phyloP scores from a whole-genome alignment of 2,888 invertebrate species.

The Lamellibrachia satsuma region DNA sequence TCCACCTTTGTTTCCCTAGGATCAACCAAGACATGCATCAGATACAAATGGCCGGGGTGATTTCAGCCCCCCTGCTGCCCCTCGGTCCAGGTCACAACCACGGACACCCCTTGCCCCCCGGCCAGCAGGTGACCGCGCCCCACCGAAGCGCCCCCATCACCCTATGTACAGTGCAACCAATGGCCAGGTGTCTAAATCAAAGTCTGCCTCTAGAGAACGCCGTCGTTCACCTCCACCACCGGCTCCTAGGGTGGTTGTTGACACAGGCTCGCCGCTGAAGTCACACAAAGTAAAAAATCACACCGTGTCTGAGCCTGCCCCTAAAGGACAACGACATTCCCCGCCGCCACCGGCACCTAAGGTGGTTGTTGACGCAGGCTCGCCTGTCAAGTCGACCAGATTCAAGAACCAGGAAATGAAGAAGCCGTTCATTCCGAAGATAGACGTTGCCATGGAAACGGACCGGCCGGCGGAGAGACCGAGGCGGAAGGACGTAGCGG shows the following conservation, averaged over 20 bases:
- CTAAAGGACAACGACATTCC: constrained; percentile 26
- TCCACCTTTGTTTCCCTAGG: background rate
- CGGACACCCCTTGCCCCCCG: constrained; percentile 48
- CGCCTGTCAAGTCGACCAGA: constrained; percentile 19
- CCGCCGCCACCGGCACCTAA: constrained; percentile 27
- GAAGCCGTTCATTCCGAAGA: constrained; percentile 20
- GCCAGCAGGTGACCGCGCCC: background rate
- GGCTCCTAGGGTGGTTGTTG: constrained; percentile 31
- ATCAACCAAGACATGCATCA: background rate
- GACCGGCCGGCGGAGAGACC: background rate
- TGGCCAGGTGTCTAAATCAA: background rate
- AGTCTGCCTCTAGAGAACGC: constrained; percentile 28
- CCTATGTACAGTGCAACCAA: background rate
- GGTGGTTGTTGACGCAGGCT: constrained; percentile 27
- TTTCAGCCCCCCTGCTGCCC: constrained; percentile 40
- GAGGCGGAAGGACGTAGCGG: background rate
- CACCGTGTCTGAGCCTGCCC: background rate
- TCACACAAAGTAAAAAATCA: background rate
- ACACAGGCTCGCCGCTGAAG: constrained; percentile 27
- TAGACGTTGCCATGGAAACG: constrained; percentile 22
- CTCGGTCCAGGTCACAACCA: constrained; percentile 26
- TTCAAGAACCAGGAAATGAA: background rate
- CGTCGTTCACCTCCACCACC: constrained; percentile 13
- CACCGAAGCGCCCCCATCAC: constrained; percentile 23
- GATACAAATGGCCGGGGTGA: background rate